These are phyloP conservation scores for Acipenser oxyrinchus DNA, from an alignment of 2,797 vertebrate species.

Conservation along the genomic window DNA sequence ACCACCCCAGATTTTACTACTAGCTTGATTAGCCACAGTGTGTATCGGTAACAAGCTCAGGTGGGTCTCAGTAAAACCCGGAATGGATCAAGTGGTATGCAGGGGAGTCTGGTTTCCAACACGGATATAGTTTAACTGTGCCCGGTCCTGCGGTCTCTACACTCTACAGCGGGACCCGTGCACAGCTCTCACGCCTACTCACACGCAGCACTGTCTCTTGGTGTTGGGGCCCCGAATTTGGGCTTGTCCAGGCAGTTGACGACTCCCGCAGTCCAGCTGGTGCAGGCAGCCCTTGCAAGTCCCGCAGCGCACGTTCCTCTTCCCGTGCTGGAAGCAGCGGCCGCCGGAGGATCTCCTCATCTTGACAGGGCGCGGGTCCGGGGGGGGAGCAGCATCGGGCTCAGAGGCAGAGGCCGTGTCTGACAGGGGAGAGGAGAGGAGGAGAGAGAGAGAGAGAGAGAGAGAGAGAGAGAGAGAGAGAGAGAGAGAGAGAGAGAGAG, in stretches of 20 bases:
- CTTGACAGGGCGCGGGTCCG: constrained; percentile 54
- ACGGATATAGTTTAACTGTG: too few species aligned
- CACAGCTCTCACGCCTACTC: constrained; percentile 42
- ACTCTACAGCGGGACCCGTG: too few species aligned
- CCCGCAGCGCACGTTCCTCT: constrained; percentile 66
- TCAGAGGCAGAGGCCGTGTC: constrained; percentile 78
- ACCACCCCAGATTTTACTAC: too few species aligned
- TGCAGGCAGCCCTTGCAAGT: constrained; percentile 80
- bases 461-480: too few species aligned
- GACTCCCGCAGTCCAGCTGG: constrained; percentile 78
- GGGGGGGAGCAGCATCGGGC: constrained; percentile 66
- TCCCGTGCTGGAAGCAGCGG: constrained; percentile 42
- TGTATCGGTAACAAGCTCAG: too few species aligned
- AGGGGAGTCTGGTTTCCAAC: too few species aligned
- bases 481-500: too few species aligned
- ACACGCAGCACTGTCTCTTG: constrained; percentile 91
- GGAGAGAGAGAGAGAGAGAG: constrained; percentile 10
- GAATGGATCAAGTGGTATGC: too few species aligned
- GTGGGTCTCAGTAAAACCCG: too few species aligned
- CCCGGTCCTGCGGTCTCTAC: too few species aligned
- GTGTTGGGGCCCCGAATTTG: constrained; percentile 91
- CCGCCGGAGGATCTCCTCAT: constrained; percentile 39
- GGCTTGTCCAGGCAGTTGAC: constrained; percentile 90
- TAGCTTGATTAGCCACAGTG: too few species aligned
- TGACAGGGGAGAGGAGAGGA: constrained; percentile 28